Percentiles rank a stretch among this genome's conserved stretches.
These are phyloP conservation scores for Calliopsis andreniformis DNA, from an alignment of 1,140 invertebrate species.

Conservation along the genomic window DNA sequence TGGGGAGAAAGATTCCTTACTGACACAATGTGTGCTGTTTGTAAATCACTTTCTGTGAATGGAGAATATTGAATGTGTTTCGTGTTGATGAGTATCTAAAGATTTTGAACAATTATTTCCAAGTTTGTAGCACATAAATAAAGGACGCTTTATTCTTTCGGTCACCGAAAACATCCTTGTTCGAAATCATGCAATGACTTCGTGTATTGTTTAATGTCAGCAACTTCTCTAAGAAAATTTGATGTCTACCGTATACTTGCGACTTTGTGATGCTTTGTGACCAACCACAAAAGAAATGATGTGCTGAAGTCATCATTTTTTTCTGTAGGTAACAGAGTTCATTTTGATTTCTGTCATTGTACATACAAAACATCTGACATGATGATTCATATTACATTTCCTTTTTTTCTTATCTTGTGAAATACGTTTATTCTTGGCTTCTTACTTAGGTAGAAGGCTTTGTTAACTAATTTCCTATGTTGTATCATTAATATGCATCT, in stretches of 20 bases:
- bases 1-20: background rate
- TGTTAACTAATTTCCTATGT: background rate
- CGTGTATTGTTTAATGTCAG: slow-evolving; percentile 31
- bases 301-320: background rate
- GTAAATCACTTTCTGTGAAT: slow-evolving; percentile 22
- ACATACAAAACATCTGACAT: background rate
- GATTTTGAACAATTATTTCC: background rate
- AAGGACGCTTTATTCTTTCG: background rate
- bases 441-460: background rate
- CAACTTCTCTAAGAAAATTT: slow-evolving; percentile 24
- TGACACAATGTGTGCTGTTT: slow-evolving; percentile 35
- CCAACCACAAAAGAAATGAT: slow-evolving; percentile 19
- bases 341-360: background rate
- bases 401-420: slow-evolving; percentile 20
- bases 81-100: background rate
- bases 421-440: slow-evolving; percentile 14
- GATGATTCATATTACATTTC: slow-evolving; percentile 30
- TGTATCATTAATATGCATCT: background rate
- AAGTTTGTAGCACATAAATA: background rate
- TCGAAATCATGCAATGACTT: slow-evolving; percentile 15
- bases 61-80: background rate
- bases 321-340: slow-evolving; percentile 27
- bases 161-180: background rate
- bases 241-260: background rate
- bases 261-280: background rate